These are phyloP conservation scores for Tamias sibiricus DNA, from an alignment of 2,113 vertebrate species.

Conservation along the genomic window DNA sequence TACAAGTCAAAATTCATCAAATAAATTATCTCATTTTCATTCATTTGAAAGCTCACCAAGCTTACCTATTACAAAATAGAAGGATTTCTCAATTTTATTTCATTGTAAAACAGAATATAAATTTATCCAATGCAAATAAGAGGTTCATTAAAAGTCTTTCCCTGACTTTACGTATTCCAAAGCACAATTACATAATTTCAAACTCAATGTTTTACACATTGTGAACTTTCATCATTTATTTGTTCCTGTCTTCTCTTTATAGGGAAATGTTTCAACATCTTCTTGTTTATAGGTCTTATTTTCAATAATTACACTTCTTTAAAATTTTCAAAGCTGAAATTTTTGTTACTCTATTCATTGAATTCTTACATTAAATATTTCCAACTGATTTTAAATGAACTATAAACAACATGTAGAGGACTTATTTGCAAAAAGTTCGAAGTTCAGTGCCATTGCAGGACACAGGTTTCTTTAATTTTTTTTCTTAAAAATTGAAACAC, in stretches of 20 bases:
- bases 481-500: neutral
- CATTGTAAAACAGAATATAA: constrained; percentile 10
- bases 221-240: neutral
- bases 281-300: neutral
- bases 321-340: neutral
- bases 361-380: neutral
- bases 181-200: neutral
- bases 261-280: neutral
- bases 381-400: constrained; percentile 18
- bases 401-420: neutral
- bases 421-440: neutral
- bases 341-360: neutral
- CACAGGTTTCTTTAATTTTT: neutral
- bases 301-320: neutral
- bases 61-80: neutral
- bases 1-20: neutral
- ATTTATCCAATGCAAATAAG: neutral
- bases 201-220: neutral
- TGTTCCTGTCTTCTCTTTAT: neutral
- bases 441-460: neutral
- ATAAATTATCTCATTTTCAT: neutral
- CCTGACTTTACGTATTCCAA: neutral
- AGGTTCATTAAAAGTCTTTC: constrained; percentile 9
- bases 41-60: neutral
- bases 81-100: neutral